Conservation (phyloP, 1,140 invertebrate species). For the Penaeus vannamei region DNA sequence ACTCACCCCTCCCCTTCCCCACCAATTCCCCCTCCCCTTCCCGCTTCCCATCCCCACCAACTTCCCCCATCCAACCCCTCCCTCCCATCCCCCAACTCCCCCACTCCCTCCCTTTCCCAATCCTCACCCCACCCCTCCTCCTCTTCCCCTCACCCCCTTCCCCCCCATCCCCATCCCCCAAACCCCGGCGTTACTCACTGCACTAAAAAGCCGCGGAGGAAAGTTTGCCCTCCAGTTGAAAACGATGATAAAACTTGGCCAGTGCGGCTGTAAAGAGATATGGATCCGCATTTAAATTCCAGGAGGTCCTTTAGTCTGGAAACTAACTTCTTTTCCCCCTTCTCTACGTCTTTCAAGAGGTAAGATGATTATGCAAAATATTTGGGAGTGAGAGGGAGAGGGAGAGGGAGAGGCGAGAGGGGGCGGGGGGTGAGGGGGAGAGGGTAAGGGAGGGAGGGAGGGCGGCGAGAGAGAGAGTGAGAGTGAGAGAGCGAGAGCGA, state of each 20-base stretch:
- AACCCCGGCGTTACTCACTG: conserved; percentile 1
- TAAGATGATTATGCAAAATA: neutral
- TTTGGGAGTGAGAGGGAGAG: neutral
- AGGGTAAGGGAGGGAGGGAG: neutral
- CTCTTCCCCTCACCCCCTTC: neutral
- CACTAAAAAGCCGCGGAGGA: neutral
- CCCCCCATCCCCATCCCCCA: no score
- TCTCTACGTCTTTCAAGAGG: neutral
- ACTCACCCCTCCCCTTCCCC: no score
- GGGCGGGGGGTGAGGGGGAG: neutral
- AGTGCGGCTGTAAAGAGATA: conserved; percentile 13
- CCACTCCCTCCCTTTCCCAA: neutral
- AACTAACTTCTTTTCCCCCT: no score
- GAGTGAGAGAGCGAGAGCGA: neutral
- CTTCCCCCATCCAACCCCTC: neutral
- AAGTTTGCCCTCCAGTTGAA: neutral
- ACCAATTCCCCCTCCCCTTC: neutral
- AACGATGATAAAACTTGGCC: conserved; percentile 13
- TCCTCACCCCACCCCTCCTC: neutral
- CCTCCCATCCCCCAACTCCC: conserved; percentile 39
- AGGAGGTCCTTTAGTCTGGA: neutral
- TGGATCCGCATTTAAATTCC: conserved; percentile 26
- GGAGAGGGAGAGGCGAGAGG: neutral
- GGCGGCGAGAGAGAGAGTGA: neutral
- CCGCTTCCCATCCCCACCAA: no score